phyloP scores from a whole-genome alignment of 1,140 invertebrate species.

The Acromyrmex charruanus region DNA sequence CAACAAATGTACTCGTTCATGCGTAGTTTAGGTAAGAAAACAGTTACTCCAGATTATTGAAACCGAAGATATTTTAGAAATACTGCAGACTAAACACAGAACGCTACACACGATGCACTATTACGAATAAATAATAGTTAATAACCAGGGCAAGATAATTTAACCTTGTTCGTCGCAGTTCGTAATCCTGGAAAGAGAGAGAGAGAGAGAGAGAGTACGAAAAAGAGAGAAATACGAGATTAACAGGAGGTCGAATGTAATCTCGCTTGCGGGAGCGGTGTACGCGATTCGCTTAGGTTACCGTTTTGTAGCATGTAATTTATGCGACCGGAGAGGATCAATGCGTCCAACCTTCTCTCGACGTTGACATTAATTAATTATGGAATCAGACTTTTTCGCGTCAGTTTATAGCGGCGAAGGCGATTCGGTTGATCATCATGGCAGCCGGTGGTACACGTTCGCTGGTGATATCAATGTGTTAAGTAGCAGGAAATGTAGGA shows the following conservation, averaged over 20 bases:
- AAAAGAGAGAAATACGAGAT: conserved; percentile 42
- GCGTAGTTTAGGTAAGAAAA: neutral
- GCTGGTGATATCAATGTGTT: conserved; percentile 52
- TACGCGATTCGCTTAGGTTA: conserved; percentile 36
- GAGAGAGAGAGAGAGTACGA: neutral
- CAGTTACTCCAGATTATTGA: neutral
- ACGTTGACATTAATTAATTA: conserved; percentile 64
- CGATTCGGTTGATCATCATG: conserved; percentile 52
- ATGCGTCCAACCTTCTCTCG: conserved; percentile 31
- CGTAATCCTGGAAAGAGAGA: conserved; percentile 27
- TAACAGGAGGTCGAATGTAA: conserved; percentile 53
- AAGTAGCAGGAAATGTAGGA: conserved; percentile 55
- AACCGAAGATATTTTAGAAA: neutral
- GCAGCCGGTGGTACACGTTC: conserved; percentile 19
- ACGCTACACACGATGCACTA: neutral
- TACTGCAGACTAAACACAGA: neutral
- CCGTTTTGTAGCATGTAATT: conserved; percentile 52
- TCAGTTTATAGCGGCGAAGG: conserved; percentile 9
- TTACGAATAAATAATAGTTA: conserved; percentile 47
- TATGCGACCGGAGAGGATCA: conserved; percentile 45
- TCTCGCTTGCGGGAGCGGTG: conserved; percentile 17
- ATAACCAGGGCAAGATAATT: conserved; percentile 22
- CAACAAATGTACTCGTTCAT: neutral
- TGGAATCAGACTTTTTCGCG: conserved; percentile 62
- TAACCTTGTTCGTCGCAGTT: neutral